phyloP scores from a whole-genome alignment of 1,140 invertebrate genomes.

The Campoletis sonorensis region DNA sequence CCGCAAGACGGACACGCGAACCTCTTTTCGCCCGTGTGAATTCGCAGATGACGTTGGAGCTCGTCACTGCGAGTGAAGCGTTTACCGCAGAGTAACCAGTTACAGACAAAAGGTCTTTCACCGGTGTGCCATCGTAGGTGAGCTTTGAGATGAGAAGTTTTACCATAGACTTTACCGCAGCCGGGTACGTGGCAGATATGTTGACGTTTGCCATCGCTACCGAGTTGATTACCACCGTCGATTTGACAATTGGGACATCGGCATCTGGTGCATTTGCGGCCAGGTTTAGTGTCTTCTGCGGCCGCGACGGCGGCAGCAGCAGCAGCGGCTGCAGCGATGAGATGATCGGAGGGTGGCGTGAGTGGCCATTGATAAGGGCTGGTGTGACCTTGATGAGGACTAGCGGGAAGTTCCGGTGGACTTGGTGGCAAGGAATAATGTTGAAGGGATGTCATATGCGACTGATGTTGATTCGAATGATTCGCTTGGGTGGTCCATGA shows the following conservation, averaged over 20 bases:
- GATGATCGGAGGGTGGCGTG: conserved; percentile 55
- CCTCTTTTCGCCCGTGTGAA: conserved; percentile 90
- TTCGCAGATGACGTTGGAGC: conserved; percentile 87
- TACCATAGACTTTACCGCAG: conserved; percentile 94
- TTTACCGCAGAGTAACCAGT: conserved; percentile 90
- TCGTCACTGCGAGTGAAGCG: conserved; percentile 93
- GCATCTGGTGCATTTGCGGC: conserved; percentile 78
- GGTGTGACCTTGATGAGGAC: conserved; percentile 55
- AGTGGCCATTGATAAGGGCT: conserved; percentile 62
- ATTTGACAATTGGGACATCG: conserved; percentile 85
- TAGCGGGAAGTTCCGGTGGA: conserved; percentile 55
- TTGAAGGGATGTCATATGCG: conserved; percentile 56
- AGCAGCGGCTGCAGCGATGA: conserved; percentile 23
- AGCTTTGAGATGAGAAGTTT: conserved; percentile 93
- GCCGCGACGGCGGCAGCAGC: conserved; percentile 14
- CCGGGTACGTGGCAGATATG: conserved; percentile 94
- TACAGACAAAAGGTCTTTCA: conserved; percentile 86
- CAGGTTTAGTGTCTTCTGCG: conserved; percentile 49
- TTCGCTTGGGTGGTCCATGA: conserved; percentile 59
- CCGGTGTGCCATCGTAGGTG: conserved; percentile 91
- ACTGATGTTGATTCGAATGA: conserved; percentile 47
- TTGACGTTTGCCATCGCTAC: conserved; percentile 82
- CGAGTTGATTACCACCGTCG: conserved; percentile 78
- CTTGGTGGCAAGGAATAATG: conserved; percentile 63
- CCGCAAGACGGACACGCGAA: conserved; percentile 85